A percentile compares a stretch with the other conserved stretches of the same genome.
Conservation (phyloP, 1,140 invertebrate genomes). For the Drosophila elegans region DNA sequence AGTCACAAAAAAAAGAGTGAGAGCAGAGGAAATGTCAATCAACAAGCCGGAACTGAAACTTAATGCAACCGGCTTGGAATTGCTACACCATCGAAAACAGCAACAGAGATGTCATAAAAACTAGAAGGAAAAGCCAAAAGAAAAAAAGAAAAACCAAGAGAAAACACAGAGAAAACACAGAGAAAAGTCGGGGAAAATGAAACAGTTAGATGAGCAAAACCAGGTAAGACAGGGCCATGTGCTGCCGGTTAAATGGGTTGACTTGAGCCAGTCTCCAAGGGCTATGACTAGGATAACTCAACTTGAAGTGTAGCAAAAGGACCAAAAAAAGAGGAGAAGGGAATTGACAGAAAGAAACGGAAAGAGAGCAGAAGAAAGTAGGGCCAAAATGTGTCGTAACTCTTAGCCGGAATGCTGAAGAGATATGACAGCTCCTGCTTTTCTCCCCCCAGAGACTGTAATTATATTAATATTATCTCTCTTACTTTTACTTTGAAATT, state of each 20-base stretch:
- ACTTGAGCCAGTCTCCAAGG: slow-evolving; percentile 51
- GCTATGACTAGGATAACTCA: slow-evolving; percentile 48
- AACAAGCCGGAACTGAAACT: slow-evolving; percentile 76
- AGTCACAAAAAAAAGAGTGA: neutral
- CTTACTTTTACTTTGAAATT: slow-evolving; percentile 50
- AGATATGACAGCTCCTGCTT: slow-evolving; percentile 15
- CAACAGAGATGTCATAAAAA: slow-evolving; percentile 28
- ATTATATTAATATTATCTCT: slow-evolving; percentile 52
- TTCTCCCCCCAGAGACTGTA: slow-evolving; percentile 22
- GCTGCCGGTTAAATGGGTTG: slow-evolving; percentile 51
- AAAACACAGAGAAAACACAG: neutral
- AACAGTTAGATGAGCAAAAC: neutral
- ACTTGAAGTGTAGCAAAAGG: slow-evolving; percentile 14
- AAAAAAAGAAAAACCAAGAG: neutral
- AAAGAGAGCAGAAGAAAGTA: slow-evolving; percentile 1
- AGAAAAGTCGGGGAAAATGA: neutral
- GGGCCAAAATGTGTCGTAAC: slow-evolving; percentile 45
- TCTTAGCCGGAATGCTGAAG: slow-evolving; percentile 34
- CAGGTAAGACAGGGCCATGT: slow-evolving; percentile 30
- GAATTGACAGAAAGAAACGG: neutral
- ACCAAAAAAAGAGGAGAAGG: neutral
- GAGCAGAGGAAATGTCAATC: slow-evolving; percentile 71
- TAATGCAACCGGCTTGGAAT: slow-evolving; percentile 67
- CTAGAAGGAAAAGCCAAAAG: neutral
- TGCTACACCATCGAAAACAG: slow-evolving; percentile 11